These are phyloP conservation scores for Pseudochirops cupreus DNA, from an alignment of 2,797 vertebrate species.

Conservation along the genomic window DNA sequence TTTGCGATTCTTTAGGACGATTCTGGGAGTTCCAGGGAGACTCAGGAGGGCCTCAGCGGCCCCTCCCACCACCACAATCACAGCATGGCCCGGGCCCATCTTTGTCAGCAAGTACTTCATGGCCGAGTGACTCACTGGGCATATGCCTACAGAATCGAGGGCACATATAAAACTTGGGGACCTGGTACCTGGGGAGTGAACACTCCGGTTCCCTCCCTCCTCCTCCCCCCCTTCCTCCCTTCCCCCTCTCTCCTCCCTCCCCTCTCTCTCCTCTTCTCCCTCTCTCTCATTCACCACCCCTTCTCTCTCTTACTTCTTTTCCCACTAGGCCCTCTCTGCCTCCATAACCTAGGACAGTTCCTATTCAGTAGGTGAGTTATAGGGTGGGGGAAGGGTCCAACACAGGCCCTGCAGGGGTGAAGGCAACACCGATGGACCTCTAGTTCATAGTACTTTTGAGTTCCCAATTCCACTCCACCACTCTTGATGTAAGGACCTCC, in stretches of 20 bases:
- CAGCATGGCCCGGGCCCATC: conserved; percentile 90
- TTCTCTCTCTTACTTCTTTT: neutral
- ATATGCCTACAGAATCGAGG: conserved; percentile 86
- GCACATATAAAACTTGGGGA: conserved; percentile 19
- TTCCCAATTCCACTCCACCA: neutral
- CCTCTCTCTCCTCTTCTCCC: no score
- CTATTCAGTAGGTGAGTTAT: conserved; percentile 14
- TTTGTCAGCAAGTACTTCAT: conserved; percentile 89
- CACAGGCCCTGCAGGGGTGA: neutral
- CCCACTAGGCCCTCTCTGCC: conserved; percentile 3
- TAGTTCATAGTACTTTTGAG: neutral
- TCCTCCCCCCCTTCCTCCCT: neutral
- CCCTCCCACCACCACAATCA: conserved; percentile 93
- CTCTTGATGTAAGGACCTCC: neutral
- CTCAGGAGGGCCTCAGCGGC: conserved; percentile 93
- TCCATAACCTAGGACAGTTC: conserved; percentile 9
- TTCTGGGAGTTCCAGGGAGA: conserved; percentile 87
- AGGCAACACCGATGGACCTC: conserved; percentile 20
- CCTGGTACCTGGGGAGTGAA: neutral
- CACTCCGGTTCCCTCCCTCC: neutral
- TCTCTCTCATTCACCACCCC: neutral
- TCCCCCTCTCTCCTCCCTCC: neutral
- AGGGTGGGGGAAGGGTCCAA: neutral
- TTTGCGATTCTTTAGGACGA: conserved; percentile 91
- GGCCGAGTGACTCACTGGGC: conserved; percentile 90